Evolutionary conservation across 1,140 invertebrate species (phyloP).

Genomic region (Phthorimaea operculella): DNA sequence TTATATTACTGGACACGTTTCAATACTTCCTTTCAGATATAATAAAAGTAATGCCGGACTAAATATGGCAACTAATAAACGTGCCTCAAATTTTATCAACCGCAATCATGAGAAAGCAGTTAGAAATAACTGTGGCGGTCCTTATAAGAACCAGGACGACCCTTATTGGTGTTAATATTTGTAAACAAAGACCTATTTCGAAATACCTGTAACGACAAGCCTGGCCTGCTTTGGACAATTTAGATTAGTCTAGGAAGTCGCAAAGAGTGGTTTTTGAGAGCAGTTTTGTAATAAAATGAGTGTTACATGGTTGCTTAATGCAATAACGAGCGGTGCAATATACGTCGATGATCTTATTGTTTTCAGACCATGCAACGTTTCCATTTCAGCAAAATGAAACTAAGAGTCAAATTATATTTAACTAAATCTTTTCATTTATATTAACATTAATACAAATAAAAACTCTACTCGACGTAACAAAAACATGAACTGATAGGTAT

Average conservation of each 20-base stretch:
- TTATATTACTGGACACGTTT: conserved; percentile 30
- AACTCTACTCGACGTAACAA: too few species aligned
- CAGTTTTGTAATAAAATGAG: background rate
- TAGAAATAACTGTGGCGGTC: conserved; percentile 35
- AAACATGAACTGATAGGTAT: too few species aligned
- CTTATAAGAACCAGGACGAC: conserved; percentile 22
- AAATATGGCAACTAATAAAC: background rate
- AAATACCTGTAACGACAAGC: background rate
- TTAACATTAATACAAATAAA: too few species aligned
- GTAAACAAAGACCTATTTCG: conserved; percentile 22
- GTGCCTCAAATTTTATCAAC: conserved; percentile 38
- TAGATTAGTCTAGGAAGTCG: background rate
- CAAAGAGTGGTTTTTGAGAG: conserved; percentile 4
- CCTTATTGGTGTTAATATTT: conserved; percentile 16
- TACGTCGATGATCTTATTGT: too few species aligned
- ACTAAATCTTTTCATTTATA: too few species aligned
- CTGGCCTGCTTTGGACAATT: background rate
- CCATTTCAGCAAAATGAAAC: too few species aligned
- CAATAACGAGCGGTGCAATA: too few species aligned
- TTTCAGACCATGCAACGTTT: too few species aligned
- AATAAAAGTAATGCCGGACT: conserved; percentile 5
- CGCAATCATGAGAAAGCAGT: conserved; percentile 39
- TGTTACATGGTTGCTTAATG: background rate
- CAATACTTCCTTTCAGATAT: conserved; percentile 52
- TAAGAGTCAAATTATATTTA: too few species aligned